phyloP scores from a whole-genome alignment of 2,888 invertebrate genomes.

The Rutpela maculata region DNA sequence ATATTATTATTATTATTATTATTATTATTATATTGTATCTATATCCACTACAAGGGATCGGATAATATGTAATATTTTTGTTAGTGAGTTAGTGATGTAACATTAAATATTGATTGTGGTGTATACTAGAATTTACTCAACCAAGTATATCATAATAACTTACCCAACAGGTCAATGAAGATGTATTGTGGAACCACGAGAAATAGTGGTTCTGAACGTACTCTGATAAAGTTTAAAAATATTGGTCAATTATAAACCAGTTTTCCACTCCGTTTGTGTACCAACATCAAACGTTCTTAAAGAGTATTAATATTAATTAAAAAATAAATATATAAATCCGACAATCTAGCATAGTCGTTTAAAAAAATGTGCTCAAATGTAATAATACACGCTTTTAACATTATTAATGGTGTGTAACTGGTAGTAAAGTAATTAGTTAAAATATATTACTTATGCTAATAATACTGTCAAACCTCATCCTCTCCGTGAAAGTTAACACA shows the following conservation, averaged over 20 bases:
- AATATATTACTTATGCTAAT: conserved; percentile 42
- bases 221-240: background rate
- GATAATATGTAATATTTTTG: no score
- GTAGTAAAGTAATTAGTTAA: conserved; percentile 41
- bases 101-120: background rate
- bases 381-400: conserved; percentile 31
- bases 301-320: conserved; percentile 7
- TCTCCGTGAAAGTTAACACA: conserved; percentile 33
- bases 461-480: conserved; percentile 37
- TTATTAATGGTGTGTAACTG: conserved; percentile 40
- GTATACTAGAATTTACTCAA: background rate
- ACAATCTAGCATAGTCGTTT: background rate
- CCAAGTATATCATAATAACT: background rate
- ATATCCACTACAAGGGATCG: no score
- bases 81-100: background rate
- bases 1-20: no score
- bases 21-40: no score
- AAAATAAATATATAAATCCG: conserved; percentile 1
- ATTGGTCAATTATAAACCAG: conserved; percentile 7
- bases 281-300: background rate
- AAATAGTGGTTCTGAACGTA: background rate
- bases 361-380: conserved; percentile 14
- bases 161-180: background rate
- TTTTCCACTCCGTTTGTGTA: background rate
- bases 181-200: background rate